Conservation (phyloP, 37 sponge, comb jelly and placozoan genomes). For the Mnemiopsis leidyi region DNA sequence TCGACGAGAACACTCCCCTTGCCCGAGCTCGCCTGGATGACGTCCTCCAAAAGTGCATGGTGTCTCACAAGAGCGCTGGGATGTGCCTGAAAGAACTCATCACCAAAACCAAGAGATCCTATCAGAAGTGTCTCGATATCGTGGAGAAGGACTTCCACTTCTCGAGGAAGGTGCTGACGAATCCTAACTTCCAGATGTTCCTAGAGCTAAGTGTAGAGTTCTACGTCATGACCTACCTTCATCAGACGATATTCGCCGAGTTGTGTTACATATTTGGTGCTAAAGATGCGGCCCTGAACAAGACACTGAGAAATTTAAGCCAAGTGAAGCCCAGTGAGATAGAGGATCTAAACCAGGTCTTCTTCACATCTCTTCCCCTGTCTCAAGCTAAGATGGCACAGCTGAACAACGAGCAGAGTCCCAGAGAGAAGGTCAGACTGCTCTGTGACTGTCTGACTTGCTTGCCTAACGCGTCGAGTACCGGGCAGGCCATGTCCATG, state of each 20-base stretch:
- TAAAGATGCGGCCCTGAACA: conserved; percentile 86
- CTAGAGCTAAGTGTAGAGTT: conserved; percentile 53
- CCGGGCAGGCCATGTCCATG: conserved; percentile 74
- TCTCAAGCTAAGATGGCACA: background rate
- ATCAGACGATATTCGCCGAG: conserved; percentile 19
- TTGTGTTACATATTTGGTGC: conserved; percentile 2
- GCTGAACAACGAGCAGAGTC: background rate
- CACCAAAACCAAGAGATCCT: background rate
- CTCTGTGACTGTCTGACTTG: conserved; percentile 36
- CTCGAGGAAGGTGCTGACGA: background rate
- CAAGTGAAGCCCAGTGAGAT: conserved; percentile 5
- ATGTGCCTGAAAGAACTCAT: background rate
- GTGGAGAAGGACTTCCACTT: conserved; percentile 59
- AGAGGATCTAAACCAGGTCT: conserved; percentile 16
- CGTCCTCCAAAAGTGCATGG: conserved; percentile 9
- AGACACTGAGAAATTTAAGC: conserved; percentile 74
- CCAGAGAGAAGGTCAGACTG: background rate
- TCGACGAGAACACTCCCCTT: conserved; percentile 34
- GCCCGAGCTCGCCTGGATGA: background rate
- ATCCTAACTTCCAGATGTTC: conserved; percentile 39
- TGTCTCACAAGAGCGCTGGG: conserved; percentile 30
- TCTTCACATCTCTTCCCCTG: conserved; percentile 49
- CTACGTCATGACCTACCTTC: conserved; percentile 46
- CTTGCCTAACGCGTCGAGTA: conserved; percentile 13
- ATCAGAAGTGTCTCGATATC: background rate